These are phyloP conservation scores for Anguilla anguilla DNA, from an alignment of 2,797 vertebrate species.

Conservation along the genomic window DNA sequence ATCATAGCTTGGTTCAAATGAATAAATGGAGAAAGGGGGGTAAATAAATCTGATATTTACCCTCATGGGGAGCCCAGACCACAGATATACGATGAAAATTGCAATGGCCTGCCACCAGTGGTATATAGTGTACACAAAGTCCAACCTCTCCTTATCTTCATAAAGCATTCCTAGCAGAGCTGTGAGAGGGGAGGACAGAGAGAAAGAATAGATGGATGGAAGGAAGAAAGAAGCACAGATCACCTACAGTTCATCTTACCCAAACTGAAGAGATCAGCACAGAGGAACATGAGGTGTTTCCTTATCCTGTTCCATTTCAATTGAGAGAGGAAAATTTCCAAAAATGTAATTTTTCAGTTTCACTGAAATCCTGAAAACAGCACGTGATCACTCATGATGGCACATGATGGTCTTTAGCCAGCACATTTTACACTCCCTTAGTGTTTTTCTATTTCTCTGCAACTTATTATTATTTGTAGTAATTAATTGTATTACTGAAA, in stretches of 20 bases:
- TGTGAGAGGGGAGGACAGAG: conserved; percentile 50
- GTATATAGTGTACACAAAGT: conserved; percentile 94
- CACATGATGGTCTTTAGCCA: neutral
- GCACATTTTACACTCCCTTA: too few relatives aligned
- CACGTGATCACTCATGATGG: neutral
- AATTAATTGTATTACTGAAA: too few relatives aligned
- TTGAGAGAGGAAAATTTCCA: neutral
- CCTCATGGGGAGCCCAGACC: conserved; percentile 87
- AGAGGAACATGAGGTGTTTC: neutral
- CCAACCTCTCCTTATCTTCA: conserved; percentile 92
- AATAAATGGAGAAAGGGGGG: neutral
- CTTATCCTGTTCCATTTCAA: neutral
- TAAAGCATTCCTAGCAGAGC: conserved; percentile 89
- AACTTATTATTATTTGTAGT: too few relatives aligned
- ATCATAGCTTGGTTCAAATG: too few relatives aligned
- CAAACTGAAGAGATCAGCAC: too few relatives aligned
- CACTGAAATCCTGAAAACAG: neutral
- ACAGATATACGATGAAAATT: conserved; percentile 89
- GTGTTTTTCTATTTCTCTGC: too few relatives aligned
- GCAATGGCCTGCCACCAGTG: conserved; percentile 96
- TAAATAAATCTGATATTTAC: conserved; percentile 59
- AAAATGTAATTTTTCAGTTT: neutral
- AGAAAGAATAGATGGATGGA: neutral
- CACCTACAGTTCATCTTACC: neutral
- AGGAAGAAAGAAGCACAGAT: neutral